phyloP scores from a whole-genome alignment of 2,797 vertebrate genomes.

The Ceryle rudis region DNA sequence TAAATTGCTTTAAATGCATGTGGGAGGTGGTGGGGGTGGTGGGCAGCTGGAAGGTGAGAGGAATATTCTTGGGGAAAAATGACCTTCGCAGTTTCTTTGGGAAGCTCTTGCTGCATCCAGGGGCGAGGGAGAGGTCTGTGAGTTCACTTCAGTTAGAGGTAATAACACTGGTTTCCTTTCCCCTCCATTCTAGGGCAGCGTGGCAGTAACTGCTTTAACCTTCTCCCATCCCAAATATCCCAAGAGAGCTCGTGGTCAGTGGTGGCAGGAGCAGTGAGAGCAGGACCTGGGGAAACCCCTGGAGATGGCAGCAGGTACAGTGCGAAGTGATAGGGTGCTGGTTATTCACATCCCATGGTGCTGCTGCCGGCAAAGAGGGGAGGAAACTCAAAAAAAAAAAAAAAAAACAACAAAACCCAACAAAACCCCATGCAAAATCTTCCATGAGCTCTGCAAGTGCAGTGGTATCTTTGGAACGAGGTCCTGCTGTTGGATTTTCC shows the following conservation, averaged over 20 bases:
- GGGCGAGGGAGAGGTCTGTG: neutral
- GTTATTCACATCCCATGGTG: rapidly evolving
- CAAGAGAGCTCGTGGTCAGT: rapidly evolving
- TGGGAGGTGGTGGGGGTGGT: neutral
- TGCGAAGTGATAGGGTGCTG: neutral
- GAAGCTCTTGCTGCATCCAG: neutral
- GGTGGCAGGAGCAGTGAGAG: rapidly evolving
- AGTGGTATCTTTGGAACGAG: rapidly evolving
- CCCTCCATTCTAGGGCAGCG: neutral
- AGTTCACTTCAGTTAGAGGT: neutral
- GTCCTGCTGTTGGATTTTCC: rapidly evolving
- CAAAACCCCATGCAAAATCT: neutral
- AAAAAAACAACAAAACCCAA: too few species aligned
- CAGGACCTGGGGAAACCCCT: neutral
- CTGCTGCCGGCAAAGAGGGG: neutral
- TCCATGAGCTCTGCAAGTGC: neutral
- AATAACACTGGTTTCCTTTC: neutral
- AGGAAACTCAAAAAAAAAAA: neutral
- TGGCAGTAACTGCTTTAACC: neutral
- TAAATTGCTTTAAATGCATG: conserved; percentile 18
- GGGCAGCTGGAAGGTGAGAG: neutral
- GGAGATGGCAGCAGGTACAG: rapidly evolving
- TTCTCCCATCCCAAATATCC: neutral
- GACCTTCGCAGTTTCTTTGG: neutral
- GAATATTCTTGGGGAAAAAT: neutral